Conservation (phyloP, 2,888 invertebrate species). For the Ectobius pallidus region DNA sequence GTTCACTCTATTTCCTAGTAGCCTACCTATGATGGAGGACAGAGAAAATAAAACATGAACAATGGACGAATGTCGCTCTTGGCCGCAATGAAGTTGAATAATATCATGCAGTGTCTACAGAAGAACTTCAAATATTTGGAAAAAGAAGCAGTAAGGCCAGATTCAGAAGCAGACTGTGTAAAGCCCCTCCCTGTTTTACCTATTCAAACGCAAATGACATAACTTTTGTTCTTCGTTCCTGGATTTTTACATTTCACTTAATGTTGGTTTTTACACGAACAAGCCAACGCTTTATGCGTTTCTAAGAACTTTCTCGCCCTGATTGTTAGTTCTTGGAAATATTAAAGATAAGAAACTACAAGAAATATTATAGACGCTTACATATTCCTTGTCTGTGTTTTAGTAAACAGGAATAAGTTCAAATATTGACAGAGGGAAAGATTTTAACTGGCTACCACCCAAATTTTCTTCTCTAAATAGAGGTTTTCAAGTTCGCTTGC, state of each 20-base stretch:
- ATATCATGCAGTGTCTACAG: conserved; percentile 11
- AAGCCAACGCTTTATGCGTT: background rate
- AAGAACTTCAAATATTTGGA: conserved; percentile 22
- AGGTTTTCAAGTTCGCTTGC: too few species aligned
- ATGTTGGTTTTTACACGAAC: background rate
- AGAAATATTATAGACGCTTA: too few species aligned
- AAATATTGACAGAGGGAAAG: too few species aligned
- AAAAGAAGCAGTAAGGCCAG: background rate
- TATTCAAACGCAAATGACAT: conserved; percentile 21
- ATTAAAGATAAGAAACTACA: background rate
- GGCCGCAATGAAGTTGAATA: background rate
- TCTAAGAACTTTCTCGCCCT: background rate
- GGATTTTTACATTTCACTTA: background rate
- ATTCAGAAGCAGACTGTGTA: conserved; percentile 11
- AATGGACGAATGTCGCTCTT: conserved; percentile 1
- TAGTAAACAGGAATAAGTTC: too few species aligned
- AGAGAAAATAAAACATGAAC: too few species aligned
- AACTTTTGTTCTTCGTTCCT: background rate
- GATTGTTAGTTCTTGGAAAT: background rate
- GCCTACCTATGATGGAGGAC: too few species aligned
- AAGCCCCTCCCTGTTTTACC: conserved; percentile 18
- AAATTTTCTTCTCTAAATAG: too few species aligned
- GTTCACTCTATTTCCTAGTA: too few species aligned
- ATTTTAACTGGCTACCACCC: too few species aligned
- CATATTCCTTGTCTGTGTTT: too few species aligned